Evolutionary conservation across 2,888 invertebrate genomes (phyloP), one percentile per base, ranked within the genome.

Genomic region (Nomada flava): DNA sequence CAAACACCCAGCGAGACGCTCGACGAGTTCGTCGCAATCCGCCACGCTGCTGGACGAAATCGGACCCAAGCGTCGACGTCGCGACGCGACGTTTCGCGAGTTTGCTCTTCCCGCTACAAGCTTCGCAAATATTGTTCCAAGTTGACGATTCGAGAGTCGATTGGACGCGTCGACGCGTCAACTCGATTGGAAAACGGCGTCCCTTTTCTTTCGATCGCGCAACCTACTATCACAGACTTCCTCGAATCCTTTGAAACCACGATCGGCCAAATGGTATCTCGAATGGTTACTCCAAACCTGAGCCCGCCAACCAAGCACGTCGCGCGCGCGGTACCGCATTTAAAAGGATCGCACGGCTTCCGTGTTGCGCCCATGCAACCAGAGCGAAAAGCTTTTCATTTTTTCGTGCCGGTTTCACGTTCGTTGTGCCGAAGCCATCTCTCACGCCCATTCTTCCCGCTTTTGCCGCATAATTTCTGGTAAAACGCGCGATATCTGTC

Each of bases 1-100:
- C 68, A 86, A 86, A 86, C 81, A 86, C 86, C 78, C 75, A 70
- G 57, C 67, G 29, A 84, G 76, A 47, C 60, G 44, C 69, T 80
- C 76, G 84, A 86, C 75, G 69, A 81, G 67, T 53, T 85, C 83
- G 62, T 74, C 62, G 65, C 64, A 70, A 53, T 69, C 63, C 68
- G 57, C 62, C 57, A 69, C 79, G 71, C 36, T 36, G 75, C 50
- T 59, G 52, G 63, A 74, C 67, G 77, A 80, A 77, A 86, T 77
- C 75, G 77, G 63, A 84, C 73, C 77, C 71, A 76, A 83, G 83
- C 76, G 86, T 75, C 73, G 77, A 75, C 69, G 68, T 79, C 71
- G 36, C 36, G 36, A 36, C 36, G 36, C 36, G 36, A 36, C 36
- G 69, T 82, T 82, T 79, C 84, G 72, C 76, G 62, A 59, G 71